Evolutionary conservation across 2,888 invertebrate species (phyloP).

Genomic region (Apomyelois bistriatella): DNA sequence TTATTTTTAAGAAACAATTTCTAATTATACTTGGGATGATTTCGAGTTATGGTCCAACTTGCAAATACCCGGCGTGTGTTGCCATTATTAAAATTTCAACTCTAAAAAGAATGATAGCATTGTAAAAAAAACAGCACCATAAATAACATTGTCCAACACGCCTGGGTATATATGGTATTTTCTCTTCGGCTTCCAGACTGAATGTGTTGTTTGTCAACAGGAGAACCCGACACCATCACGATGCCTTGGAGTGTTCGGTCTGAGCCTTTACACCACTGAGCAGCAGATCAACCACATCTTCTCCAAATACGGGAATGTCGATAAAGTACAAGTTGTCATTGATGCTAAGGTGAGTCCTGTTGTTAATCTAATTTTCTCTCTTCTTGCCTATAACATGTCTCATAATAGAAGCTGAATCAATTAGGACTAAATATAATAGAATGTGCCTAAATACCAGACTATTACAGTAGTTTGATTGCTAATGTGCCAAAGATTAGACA

Average conservation of each 20-base stretch:
- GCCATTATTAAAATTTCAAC: background rate
- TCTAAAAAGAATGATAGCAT: too few relatives aligned
- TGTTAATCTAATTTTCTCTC: too few relatives aligned
- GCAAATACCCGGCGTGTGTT: constrained; percentile 9
- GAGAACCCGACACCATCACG: constrained; percentile 93
- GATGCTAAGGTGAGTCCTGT: constrained; percentile 91
- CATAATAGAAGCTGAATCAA: too few relatives aligned
- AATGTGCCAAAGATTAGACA: too few relatives aligned
- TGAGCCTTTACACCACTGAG: constrained; percentile 95
- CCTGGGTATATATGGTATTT: background rate
- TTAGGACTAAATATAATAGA: too few relatives aligned
- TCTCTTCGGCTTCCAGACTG: background rate
- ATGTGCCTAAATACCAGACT: too few relatives aligned
- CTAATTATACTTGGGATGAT: constrained; percentile 1
- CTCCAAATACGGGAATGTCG: constrained; percentile 94
- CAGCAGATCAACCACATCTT: constrained; percentile 95
- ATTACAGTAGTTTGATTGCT: too few relatives aligned
- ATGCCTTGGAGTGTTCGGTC: constrained; percentile 96
- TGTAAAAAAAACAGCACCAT: too few relatives aligned
- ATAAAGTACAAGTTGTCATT: constrained; percentile 95
- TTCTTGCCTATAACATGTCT: too few relatives aligned
- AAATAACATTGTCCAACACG: background rate
- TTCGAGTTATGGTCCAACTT: constrained; percentile 8
- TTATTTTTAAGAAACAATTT: too few relatives aligned
- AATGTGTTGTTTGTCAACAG: constrained; percentile 41